Percentiles rank a stretch among this genome's conserved stretches.
phyloP scores from a whole-genome alignment of 1,140 invertebrate genomes.

The Drosophila triauraria region DNA sequence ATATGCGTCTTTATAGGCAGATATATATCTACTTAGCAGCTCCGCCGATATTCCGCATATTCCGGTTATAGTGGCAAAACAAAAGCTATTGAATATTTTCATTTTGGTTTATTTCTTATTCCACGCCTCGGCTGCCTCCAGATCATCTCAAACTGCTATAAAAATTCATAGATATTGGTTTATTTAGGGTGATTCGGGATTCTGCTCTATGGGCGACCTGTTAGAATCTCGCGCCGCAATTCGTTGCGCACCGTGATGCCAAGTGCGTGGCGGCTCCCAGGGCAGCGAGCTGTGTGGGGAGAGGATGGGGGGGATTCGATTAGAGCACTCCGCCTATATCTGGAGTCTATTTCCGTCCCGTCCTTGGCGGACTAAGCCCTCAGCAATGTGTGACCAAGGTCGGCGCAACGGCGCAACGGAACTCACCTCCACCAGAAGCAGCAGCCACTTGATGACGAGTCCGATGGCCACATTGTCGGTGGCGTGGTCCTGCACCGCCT shows the following conservation, averaged over 20 bases:
- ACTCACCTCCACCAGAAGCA: constrained; percentile 73
- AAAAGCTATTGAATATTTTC: constrained; percentile 41
- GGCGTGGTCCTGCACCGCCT: constrained; percentile 65
- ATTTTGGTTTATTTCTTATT: constrained; percentile 36
- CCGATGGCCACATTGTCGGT: constrained; percentile 69
- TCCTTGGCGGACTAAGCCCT: constrained; percentile 51
- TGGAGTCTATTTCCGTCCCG: constrained; percentile 49
- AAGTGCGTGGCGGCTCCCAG: constrained; percentile 67
- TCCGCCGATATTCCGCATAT: constrained; percentile 15
- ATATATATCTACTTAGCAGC: constrained; percentile 48
- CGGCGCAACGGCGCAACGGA: constrained; percentile 3
- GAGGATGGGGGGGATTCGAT: constrained; percentile 28
- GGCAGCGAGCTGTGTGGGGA: constrained; percentile 51
- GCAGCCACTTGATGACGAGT: constrained; percentile 73
- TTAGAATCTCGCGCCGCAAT: constrained; percentile 75
- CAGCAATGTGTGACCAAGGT: constrained; percentile 58
- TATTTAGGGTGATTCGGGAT: constrained; percentile 12
- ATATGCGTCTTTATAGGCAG: constrained; percentile 75
- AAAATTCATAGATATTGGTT: constrained; percentile 28
- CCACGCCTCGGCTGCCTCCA: constrained; percentile 28
- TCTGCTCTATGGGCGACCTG: constrained; percentile 23
- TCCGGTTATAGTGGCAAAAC: constrained; percentile 37
- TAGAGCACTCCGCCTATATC: constrained; percentile 10
- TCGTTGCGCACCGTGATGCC: constrained; percentile 79
- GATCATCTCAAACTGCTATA: constrained; percentile 41